Base-by-base conservation (phyloP, 2,113 vertebrate genomes). In the Podocnemis expansa region DNA sequence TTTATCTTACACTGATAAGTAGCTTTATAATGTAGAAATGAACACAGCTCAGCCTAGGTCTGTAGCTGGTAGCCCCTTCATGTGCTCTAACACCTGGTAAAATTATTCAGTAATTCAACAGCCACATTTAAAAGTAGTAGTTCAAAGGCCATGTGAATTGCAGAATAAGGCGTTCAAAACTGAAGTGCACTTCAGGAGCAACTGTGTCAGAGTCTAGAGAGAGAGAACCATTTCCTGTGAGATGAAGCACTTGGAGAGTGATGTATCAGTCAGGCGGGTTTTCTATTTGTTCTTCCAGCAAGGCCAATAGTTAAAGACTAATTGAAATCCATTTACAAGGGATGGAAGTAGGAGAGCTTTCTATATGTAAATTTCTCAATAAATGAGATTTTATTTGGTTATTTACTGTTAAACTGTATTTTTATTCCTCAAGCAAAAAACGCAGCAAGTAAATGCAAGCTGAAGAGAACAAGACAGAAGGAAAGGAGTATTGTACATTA, bases 91-190 rank as follows among this genome's bases (percentile, higher is more conserved):
- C 97, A 97, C 97, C 96, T 96, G 97, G 97, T 92, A 96, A 98
- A 97, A 97, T 98, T 97, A 97, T 95, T 97, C 96, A 96, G 97
- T 97, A 97, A 96, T 97, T 98, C 98, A 97, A 97, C 94, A 94
- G 84, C 89, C 94, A 84, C 82, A 90, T 97, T 97, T 96, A 95
- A 97, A 97, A 97, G 96, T 95, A 96, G 95, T 47, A 95, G 97
- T 97, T 98, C 97, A 98, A 98, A 98, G 98, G 95, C 93, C 91
- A 90, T 70, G 85, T 89, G 97, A 96, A 93, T 88, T 90, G 92
- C 80, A 94, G 96, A 95, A 97, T 84, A 95, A 97, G 91, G 22
- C 93, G 89, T 97, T 97, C 89, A 80, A 88, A 94, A 90, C 94
- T 95, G 92, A 97, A 97, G 97, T 86, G 91, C 96, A 92, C 97